Conservation (phyloP, 1,140 invertebrate genomes). For the Drosophila pachea region DNA sequence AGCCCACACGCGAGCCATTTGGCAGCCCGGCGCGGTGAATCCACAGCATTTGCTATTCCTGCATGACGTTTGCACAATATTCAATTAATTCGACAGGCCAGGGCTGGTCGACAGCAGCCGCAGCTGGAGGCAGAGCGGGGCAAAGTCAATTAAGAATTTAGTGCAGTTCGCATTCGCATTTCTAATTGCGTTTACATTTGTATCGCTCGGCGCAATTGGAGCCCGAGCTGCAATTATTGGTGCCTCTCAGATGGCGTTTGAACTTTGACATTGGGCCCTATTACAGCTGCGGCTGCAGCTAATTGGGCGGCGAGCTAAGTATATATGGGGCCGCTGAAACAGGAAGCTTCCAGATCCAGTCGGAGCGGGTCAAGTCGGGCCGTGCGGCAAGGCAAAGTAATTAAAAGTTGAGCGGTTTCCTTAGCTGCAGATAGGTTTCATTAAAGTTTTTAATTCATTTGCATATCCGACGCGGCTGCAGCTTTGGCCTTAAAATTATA, state of each 20-base stretch:
- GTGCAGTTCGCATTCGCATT: slow-evolving; percentile 32
- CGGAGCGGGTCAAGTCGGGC: neutral
- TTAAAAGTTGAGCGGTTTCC: slow-evolving; percentile 73
- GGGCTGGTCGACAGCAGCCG: slow-evolving; percentile 45
- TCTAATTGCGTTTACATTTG: slow-evolving; percentile 11
- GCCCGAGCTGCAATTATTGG: slow-evolving; percentile 41
- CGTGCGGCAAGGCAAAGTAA: slow-evolving; percentile 64
- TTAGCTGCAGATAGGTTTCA: slow-evolving; percentile 54
- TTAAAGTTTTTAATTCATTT: slow-evolving; percentile 63
- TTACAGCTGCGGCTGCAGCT: slow-evolving; percentile 1
- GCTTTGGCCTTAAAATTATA: slow-evolving; percentile 63
- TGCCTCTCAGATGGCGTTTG: slow-evolving; percentile 55
- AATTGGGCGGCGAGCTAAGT: slow-evolving; percentile 1
- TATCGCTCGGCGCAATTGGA: slow-evolving; percentile 28
- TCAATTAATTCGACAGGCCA: slow-evolving; percentile 73
- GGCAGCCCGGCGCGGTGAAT: too few species aligned
- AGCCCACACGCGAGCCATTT: neutral
- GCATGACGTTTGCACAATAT: slow-evolving; percentile 67
- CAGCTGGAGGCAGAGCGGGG: slow-evolving; percentile 26
- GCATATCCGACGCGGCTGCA: slow-evolving; percentile 45
- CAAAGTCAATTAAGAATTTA: slow-evolving; percentile 71
- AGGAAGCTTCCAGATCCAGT: slow-evolving; percentile 24
- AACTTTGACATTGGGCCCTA: slow-evolving; percentile 48
- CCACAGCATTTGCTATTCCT: slow-evolving; percentile 37
- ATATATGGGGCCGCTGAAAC: neutral